Base-by-base conservation (phyloP, 2,797 vertebrate species). In the Tympanoctomys barrerae region DNA sequence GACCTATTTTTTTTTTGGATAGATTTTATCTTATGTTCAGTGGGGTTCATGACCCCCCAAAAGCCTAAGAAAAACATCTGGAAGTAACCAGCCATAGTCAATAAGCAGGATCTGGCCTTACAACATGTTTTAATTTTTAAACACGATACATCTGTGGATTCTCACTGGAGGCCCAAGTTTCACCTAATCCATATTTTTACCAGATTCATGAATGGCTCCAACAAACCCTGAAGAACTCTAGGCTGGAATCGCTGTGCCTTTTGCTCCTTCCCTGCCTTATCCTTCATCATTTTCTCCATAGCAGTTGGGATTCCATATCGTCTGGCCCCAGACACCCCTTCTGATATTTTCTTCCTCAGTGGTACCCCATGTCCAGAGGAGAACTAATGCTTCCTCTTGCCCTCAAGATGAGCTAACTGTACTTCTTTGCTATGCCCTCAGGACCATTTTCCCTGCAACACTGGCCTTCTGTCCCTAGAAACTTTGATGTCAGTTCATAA, bases 71-170 rank as follows among this genome's bases (percentile, higher is more conserved):
- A 95, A 84, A 97, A 95, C 96, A 95, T 94, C 92, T 97, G 96
- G 87, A 89, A 84, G 26, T 93, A 95, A 96, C 97, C 89, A 96
- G 62, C 52, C 46, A 8, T 84, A 64, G 84, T 90, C 81, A 93
- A 62, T 93, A 93, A 88, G 79, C 42, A 92, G 78, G 77, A 95
- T 90, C 87, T 94, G 75, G 87, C 42, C 61, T 95, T 89, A 57
- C 83, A 94, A 83, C 85, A 86, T 89, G 46, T 91, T 98, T 97
- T 93, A 10, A 26, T 96, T 98, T 97, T 83, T 75, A 87, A 97
- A 94, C 91, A 78, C 54, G 16, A 73, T 46, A 77, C 95, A 94
- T 96, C 95, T 97, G 95, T 95, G 75, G 75, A 82, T 96, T 92
- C 68, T 92, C 87, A 96, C 88, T 64, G 46, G 83, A 0, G 42